A percentile compares a stretch with the other conserved stretches of the same genome.
Evolutionary conservation across 1,140 invertebrate genomes (phyloP).

Genomic region (Phymastichus coffea): DNA sequence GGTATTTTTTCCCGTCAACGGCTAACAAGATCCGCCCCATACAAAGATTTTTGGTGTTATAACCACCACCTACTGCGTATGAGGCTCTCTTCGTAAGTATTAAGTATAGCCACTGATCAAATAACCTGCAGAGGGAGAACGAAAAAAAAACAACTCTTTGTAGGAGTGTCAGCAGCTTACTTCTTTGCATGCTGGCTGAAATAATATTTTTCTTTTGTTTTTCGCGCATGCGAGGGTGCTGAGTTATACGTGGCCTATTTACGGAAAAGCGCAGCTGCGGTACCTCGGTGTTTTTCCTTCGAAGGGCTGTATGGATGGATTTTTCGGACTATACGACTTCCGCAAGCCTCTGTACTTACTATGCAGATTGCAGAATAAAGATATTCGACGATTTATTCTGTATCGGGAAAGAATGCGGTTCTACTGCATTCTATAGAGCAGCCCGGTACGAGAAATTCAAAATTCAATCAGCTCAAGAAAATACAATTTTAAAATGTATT

Average conservation of each 20-base stretch:
- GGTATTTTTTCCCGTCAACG: conserved; percentile 47
- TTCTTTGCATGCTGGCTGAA: neutral
- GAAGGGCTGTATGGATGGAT: neutral
- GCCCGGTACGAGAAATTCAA: neutral
- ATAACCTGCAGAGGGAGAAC: too few species aligned
- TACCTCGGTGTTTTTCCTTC: neutral
- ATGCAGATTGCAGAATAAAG: conserved; percentile 10
- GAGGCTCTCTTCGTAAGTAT: too few species aligned
- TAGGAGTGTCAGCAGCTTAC: neutral
- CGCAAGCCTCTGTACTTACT: neutral
- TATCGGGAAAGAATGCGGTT: neutral
- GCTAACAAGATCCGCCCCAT: conserved; percentile 42
- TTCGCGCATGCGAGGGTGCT: neutral
- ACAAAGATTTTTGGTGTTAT: neutral
- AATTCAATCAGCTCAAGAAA: neutral
- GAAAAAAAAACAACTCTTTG: neutral
- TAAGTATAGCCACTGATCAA: too few species aligned
- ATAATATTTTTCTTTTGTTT: conserved; percentile 25
- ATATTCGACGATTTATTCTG: too few species aligned
- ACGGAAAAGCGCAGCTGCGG: neutral
- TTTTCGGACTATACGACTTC: neutral
- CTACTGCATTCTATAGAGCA: neutral
- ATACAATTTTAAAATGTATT: conserved; percentile 3
- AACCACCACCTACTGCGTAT: neutral
- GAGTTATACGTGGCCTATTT: neutral